Conservation (phyloP, 2,888 invertebrate genomes). For the Meteorus cinctellus region DNA sequence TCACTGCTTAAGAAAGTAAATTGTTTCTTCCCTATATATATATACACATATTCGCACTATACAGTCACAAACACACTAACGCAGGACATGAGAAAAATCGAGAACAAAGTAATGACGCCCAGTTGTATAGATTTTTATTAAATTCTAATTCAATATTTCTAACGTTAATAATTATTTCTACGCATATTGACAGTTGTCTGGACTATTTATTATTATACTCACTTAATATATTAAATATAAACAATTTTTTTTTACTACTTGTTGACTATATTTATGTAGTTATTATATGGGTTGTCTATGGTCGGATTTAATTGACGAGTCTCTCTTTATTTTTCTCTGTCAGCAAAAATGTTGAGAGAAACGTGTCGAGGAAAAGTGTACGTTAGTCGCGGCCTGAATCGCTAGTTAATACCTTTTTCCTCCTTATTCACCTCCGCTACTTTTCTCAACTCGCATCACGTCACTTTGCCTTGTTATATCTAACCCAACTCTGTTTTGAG, state of each 20-base stretch:
- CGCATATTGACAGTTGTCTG: too few relatives aligned
- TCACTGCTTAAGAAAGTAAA: conserved; percentile 46
- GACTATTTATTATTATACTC: too few relatives aligned
- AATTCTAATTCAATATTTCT: background rate
- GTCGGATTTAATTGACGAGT: conserved; percentile 32
- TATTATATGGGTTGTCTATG: conserved; percentile 21
- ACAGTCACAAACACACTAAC: background rate
- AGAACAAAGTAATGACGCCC: conserved; percentile 14
- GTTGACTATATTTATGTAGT: conserved; percentile 18
- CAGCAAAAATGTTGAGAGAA: conserved; percentile 60
- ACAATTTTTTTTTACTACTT: background rate
- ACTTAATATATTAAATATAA: too few relatives aligned
- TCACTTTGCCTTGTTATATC: conserved; percentile 23
- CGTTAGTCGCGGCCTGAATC: conserved; percentile 74
- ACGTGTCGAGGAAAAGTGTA: conserved; percentile 71
- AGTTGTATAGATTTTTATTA: background rate
- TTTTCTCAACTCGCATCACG: conserved; percentile 24
- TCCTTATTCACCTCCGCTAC: conserved; percentile 18
- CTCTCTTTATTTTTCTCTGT: conserved; percentile 46
- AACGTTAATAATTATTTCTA: too few relatives aligned
- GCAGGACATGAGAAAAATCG: conserved; percentile 1
- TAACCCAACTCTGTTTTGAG: background rate
- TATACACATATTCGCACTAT: conserved; percentile 5
- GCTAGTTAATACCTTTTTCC: conserved; percentile 64
- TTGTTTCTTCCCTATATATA: conserved; percentile 31